These are phyloP conservation scores for Drosophila gaucha DNA, from an alignment of 2,888 invertebrate genomes.

Conservation along the genomic window DNA sequence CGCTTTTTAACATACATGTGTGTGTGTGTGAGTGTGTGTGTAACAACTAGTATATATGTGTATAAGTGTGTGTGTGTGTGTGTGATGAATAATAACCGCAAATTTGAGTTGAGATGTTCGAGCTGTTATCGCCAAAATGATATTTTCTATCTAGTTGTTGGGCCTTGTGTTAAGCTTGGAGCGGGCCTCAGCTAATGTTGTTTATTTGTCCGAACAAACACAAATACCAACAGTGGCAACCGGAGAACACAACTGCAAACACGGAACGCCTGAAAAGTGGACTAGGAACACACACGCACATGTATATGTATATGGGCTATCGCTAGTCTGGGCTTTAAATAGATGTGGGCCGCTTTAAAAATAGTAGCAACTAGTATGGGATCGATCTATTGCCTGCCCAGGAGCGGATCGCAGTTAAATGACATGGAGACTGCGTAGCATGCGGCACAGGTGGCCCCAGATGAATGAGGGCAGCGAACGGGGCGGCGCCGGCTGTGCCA, in stretches of 20 bases:
- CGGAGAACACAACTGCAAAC: constrained; percentile 1
- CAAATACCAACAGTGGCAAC: neutral
- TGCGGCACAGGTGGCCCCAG: constrained; percentile 8
- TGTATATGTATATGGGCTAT: constrained; percentile 1
- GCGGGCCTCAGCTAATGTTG: constrained; percentile 2
- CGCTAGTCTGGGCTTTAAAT: constrained; percentile 28
- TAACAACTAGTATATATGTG: too few relatives aligned
- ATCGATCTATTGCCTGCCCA: neutral
- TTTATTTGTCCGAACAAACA: neutral
- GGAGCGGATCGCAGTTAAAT: constrained; percentile 22
- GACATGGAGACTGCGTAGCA: constrained; percentile 17
- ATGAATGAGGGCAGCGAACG: constrained; percentile 7
- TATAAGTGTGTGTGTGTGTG: neutral
- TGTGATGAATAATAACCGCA: too few relatives aligned
- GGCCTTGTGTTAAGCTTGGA: neutral
- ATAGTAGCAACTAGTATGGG: constrained; percentile 11
- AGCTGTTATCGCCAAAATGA: constrained; percentile 26
- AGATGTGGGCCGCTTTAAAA: constrained; percentile 27
- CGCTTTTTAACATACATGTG: neutral
- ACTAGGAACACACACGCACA: neutral
- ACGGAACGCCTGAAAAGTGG: constrained; percentile 2
- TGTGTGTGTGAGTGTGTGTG: neutral
- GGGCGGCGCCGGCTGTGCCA: constrained; percentile 6
- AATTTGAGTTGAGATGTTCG: constrained; percentile 26
- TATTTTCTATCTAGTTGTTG: neutral